These are phyloP conservation scores for Phylloscopus trochilus DNA, from an alignment of 2,113 vertebrate species.

Conservation along the genomic window DNA sequence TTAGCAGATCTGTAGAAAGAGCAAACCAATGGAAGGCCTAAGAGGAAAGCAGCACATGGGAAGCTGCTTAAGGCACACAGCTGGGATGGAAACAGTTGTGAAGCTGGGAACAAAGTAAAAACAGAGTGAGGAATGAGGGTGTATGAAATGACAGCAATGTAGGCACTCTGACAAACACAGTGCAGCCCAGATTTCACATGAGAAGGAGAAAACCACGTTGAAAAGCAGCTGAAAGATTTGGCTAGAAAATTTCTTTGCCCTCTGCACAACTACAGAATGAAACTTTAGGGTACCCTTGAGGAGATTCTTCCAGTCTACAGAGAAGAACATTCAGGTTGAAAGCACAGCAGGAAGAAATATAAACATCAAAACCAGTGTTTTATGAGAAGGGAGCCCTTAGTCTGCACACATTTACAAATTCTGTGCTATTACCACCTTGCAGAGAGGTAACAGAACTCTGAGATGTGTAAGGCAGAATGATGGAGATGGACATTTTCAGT, in stretches of 20 bases:
- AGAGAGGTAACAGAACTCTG: neutral
- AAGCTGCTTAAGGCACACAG: neutral
- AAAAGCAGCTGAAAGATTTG: neutral
- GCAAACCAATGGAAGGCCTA: neutral
- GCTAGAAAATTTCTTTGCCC: neutral
- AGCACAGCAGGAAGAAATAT: neutral
- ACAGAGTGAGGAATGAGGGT: neutral
- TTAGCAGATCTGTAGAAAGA: neutral
- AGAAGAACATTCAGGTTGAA: neutral
- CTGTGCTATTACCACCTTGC: neutral
- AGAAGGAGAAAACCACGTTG: neutral
- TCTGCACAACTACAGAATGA: neutral
- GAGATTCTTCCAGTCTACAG: neutral
- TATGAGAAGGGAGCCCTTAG: neutral
- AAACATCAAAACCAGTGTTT: rapidly evolving
- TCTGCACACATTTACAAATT: neutral
- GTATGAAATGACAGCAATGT: neutral
- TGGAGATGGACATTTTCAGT: neutral
- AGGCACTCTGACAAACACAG: neutral
- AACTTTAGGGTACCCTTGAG: neutral
- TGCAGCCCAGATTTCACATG: neutral
- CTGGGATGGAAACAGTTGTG: neutral
- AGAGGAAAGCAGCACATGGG: neutral
- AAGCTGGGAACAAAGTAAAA: neutral
- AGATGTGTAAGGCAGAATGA: neutral